phyloP scores from a whole-genome alignment of 2,113 vertebrate species.

The Macquaria ambigua region DNA sequence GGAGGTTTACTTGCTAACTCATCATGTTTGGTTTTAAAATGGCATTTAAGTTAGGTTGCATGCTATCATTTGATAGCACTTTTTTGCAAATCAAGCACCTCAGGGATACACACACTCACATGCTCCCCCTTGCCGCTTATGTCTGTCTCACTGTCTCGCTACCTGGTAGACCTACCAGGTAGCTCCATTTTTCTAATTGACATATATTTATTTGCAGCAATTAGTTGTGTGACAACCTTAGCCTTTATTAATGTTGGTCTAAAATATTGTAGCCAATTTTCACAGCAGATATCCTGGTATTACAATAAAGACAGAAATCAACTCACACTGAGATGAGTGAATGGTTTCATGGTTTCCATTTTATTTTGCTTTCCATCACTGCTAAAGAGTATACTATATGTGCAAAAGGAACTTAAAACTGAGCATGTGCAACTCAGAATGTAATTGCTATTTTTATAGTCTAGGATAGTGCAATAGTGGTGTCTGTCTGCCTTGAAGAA shows the following conservation, averaged over 20 bases:
- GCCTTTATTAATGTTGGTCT: neutral
- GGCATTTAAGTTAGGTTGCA: neutral
- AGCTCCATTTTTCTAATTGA: neutral
- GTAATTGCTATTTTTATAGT: neutral
- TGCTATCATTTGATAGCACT: neutral
- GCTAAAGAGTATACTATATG: neutral
- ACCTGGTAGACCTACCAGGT: too few relatives aligned
- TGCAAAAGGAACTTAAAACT: neutral
- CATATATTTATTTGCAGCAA: neutral
- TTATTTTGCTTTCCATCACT: neutral
- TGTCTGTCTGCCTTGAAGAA: slow-evolving; percentile 24
- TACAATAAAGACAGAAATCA: neutral
- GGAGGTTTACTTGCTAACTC: neutral
- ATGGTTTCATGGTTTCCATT: neutral
- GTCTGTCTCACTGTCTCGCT: neutral
- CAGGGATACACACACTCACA: slow-evolving; percentile 39
- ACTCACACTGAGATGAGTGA: neutral
- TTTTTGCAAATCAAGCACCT: slow-evolving; percentile 9
- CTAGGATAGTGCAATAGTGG: neutral
- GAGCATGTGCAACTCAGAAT: neutral
- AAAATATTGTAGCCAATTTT: neutral
- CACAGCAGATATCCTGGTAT: neutral
- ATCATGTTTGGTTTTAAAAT: neutral
- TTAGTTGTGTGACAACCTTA: neutral
- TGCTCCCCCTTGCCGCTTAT: neutral